These are phyloP conservation scores for Euura saliciscinereae DNA, from an alignment of 1,140 invertebrate genomes.

Conservation along the genomic window DNA sequence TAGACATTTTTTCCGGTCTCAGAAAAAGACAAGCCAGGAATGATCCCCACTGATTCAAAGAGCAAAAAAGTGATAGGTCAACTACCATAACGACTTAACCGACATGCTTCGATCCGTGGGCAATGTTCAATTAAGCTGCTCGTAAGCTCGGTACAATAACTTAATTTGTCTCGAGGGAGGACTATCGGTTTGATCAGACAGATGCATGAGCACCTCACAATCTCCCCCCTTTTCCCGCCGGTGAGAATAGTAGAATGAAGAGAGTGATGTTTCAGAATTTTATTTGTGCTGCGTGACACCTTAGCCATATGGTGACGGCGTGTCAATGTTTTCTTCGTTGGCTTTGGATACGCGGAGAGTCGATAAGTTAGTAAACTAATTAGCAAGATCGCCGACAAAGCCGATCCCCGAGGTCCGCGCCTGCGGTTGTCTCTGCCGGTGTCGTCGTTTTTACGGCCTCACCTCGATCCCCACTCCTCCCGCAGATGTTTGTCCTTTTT, in stretches of 20 bases:
- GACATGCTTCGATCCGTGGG: no score
- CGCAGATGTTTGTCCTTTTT: constrained; percentile 28
- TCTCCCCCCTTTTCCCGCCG: constrained; percentile 7
- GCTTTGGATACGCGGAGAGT: constrained; percentile 47
- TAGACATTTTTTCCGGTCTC: no score
- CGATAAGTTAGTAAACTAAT: constrained; percentile 63
- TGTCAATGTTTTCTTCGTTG: constrained; percentile 36
- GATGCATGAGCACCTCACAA: constrained; percentile 26
- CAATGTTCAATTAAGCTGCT: background rate
- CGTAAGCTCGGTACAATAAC: constrained; percentile 40
- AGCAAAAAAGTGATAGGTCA: no score
- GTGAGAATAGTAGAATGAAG: constrained; percentile 8
- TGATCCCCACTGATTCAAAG: no score
- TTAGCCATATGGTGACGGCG: constrained; percentile 41
- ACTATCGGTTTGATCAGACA: constrained; percentile 46
- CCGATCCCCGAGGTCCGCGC: constrained; percentile 38
- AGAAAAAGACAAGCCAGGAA: no score
- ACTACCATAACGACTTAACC: no score
- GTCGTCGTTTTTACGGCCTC: constrained; percentile 45
- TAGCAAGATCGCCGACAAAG: constrained; percentile 59
- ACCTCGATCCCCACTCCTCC: constrained; percentile 16
- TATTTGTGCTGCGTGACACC: constrained; percentile 37
- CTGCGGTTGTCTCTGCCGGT: constrained; percentile 34
- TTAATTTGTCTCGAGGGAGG: constrained; percentile 54
- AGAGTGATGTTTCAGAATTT: constrained; percentile 32